These are phyloP conservation scores for Fregata magnificens DNA, from an alignment of 2,113 vertebrate species.

Conservation along the genomic window DNA sequence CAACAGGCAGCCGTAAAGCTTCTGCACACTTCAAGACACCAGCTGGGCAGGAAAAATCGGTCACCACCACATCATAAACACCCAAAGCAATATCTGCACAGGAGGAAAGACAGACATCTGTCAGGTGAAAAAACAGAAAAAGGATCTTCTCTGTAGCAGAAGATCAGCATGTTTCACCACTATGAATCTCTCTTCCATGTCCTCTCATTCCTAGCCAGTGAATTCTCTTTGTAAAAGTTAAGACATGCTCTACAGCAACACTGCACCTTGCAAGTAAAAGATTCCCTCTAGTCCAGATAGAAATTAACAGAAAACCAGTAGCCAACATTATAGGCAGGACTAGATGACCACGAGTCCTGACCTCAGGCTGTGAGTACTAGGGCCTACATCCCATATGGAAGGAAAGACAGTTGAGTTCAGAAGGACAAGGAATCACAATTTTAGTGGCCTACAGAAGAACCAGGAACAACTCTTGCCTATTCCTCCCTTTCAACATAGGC, in stretches of 20 bases:
- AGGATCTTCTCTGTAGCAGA: background rate
- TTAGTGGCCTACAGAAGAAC: background rate
- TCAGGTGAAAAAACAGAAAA: background rate
- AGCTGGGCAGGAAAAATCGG: constrained; percentile 81
- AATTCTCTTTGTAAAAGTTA: background rate
- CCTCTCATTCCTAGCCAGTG: background rate
- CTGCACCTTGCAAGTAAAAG: background rate
- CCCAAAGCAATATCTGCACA: constrained; percentile 83
- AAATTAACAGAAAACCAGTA: background rate
- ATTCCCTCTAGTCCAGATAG: background rate
- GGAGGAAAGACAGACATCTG: background rate
- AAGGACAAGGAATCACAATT: background rate
- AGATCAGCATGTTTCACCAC: background rate
- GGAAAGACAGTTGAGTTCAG: background rate
- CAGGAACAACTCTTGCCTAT: background rate
- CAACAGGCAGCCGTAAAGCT: constrained; percentile 83
- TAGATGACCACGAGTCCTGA: background rate
- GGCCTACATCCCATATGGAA: background rate
- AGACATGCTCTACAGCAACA: background rate
- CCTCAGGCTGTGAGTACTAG: background rate
- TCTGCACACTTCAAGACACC: constrained; percentile 79
- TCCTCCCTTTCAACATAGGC: background rate
- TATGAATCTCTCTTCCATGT: background rate
- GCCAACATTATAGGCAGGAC: background rate
- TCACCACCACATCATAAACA: constrained; percentile 89